phyloP scores from a whole-genome alignment of 2,113 vertebrate species.

The Rhynchopsitta pachyrhyncha region DNA sequence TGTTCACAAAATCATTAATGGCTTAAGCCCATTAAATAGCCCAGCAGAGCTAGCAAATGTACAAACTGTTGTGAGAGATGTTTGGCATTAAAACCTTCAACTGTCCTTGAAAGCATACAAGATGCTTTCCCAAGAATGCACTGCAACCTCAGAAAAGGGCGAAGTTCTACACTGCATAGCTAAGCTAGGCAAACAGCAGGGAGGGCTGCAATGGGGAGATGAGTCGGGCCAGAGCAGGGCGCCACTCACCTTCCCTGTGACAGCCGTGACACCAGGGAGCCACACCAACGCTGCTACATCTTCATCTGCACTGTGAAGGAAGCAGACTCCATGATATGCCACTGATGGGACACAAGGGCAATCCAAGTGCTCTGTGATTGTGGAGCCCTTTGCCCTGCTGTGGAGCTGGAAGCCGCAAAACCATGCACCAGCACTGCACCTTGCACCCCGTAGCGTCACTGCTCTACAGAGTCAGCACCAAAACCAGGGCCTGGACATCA shows the following conservation, averaged over 20 bases:
- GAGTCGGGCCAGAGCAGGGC: not conserved
- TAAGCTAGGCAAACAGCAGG: not conserved
- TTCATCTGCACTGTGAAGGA: accelerated
- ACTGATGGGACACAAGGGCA: accelerated
- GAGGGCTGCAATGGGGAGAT: not conserved
- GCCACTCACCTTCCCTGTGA: not conserved
- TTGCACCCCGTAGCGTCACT: not conserved
- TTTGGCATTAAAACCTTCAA: not conserved
- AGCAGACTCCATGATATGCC: not conserved
- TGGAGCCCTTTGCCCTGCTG: accelerated
- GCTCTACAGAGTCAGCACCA: not conserved
- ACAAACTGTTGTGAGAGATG: not conserved
- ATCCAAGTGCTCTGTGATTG: not conserved
- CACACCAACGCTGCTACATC: not conserved
- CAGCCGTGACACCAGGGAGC: not conserved
- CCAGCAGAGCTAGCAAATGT: not conserved
- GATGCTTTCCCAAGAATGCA: not conserved
- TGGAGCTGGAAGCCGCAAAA: not conserved
- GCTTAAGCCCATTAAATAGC: not conserved
- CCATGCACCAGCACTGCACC: accelerated
- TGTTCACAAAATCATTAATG: not conserved
- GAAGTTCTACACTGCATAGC: not conserved
- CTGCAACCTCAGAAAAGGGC: not conserved
- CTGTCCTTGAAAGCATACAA: not conserved
- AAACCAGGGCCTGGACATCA: not conserved